Percentiles rank a stretch among this genome's conserved stretches.
These are phyloP conservation scores for Notodromas monacha DNA, from an alignment of 2,888 invertebrate genomes.

Conservation along the genomic window DNA sequence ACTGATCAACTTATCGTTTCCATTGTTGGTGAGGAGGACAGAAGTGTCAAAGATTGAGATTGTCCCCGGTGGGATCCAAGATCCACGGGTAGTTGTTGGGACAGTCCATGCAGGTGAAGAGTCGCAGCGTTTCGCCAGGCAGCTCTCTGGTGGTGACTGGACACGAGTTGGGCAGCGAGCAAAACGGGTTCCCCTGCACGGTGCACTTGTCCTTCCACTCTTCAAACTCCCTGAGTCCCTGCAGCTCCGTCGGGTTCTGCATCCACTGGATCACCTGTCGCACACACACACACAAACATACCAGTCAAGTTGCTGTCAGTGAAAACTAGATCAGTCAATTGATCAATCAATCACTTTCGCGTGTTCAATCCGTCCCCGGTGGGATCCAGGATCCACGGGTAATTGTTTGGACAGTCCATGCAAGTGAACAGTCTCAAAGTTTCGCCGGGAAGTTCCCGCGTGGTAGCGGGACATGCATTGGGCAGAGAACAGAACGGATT, in stretches of 20 bases:
- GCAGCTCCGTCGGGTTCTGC: slow-evolving; percentile 66
- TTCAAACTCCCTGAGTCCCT: slow-evolving; percentile 54
- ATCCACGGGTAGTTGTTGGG: slow-evolving; percentile 85
- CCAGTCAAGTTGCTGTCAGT: too few species aligned
- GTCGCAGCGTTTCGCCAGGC: slow-evolving; percentile 65
- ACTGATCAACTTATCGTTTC: too few species aligned
- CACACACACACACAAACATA: too few species aligned
- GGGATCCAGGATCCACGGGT: slow-evolving; percentile 77
- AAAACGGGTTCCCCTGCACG: slow-evolving; percentile 68
- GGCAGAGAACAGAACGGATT: slow-evolving; percentile 45
- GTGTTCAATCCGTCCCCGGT: slow-evolving; percentile 61
- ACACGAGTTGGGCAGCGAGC: slow-evolving; percentile 65
- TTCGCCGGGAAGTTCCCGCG: slow-evolving; percentile 72
- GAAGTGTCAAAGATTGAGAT: too few species aligned
- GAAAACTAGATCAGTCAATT: too few species aligned
- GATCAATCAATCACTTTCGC: too few species aligned
- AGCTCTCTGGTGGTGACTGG: slow-evolving; percentile 51
- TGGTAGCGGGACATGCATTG: slow-evolving; percentile 58
- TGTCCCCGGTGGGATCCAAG: slow-evolving; percentile 68
- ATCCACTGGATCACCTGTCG: slow-evolving; percentile 87
- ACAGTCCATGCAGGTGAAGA: too few species aligned
- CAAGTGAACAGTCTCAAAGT: slow-evolving; percentile 64
- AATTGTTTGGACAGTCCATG: slow-evolving; percentile 78
- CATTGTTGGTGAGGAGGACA: too few species aligned
- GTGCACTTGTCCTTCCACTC: slow-evolving; percentile 88